Base-by-base conservation (phyloP, 2,888 invertebrate species). In the Lepetodrilus schrolli region DNA sequence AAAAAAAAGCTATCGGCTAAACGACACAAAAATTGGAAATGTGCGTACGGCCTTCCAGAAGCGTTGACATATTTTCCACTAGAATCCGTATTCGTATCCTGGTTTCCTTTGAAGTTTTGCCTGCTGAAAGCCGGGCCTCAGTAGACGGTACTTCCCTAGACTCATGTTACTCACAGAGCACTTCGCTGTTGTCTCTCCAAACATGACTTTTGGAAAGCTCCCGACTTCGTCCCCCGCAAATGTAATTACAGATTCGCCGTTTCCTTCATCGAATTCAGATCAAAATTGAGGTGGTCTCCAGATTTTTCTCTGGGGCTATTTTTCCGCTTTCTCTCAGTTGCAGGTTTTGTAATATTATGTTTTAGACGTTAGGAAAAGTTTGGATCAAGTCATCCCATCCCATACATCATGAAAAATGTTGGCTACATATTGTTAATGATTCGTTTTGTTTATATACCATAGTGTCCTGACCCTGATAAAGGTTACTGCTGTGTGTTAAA, bases 181-280 rank as follows among this genome's bases (percentile, higher is more conserved):
- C 23, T 26, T 26, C 23, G 8, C 7, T 68, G 68, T 68, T 68
- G 68, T 68, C 68, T 43, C 26, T 68, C 21, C 8, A 68, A 68
- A 68, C 68, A 68, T 68, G 68, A 68, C 68, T 68, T 68, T 68
- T 47, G 26, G 43, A 38, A 23, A 38, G 68, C 68, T 21, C 68
- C 43, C 20, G 43, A 23, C 38, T 47, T 58, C 58, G 58, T 58
- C 58, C 58, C 58, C 58, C 58, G 58, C 58, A 58, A 58, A 58
- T 58, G 58, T 58, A 58, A 58, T 58, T 58, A 58, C 58, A 58
- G 58, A 58, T 30, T 30, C 58, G 58, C 3, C 34, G 58, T 30
- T 58, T 58, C 58, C 58, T 58, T 58, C 58, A 58, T 58, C 58
- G 58, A 58, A 58, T 58, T 58, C 58, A 58, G 58, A 58, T 58